A percentile compares a stretch with the other conserved stretches of the same genome.
These are phyloP conservation scores for Drosophila ustulata DNA, from an alignment of 2,888 invertebrate species.

Conservation along the genomic window DNA sequence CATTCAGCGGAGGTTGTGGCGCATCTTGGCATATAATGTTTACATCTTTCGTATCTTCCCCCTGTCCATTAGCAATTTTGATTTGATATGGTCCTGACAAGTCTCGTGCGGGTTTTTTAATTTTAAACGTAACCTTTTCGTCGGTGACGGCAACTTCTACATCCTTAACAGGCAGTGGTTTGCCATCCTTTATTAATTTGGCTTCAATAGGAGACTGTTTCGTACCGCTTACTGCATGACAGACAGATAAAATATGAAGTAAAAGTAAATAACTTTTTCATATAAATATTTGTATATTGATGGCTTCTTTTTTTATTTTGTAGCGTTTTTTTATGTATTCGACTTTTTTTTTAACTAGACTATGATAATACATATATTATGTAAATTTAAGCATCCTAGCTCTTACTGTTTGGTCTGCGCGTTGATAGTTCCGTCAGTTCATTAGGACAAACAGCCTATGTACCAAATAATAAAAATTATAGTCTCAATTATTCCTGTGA, in stretches of 20 bases:
- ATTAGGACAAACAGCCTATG: too few relatives aligned
- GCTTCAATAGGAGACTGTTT: constrained; percentile 95
- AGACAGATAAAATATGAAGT: background rate
- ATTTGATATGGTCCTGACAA: constrained; percentile 97
- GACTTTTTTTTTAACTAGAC: too few relatives aligned
- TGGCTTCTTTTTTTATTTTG: too few relatives aligned
- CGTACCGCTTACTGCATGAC: constrained; percentile 91
- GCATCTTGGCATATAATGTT: constrained; percentile 95
- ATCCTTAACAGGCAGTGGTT: constrained; percentile 94
- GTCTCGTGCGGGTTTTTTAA: constrained; percentile 95
- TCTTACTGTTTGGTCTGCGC: too few relatives aligned
- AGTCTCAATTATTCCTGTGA: too few relatives aligned
- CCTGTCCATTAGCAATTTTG: constrained; percentile 96
- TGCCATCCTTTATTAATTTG: constrained; percentile 95
- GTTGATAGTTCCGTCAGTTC: too few relatives aligned
- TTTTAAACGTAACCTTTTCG: constrained; percentile 95
- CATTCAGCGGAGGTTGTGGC: constrained; percentile 93
- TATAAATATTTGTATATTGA: too few relatives aligned
- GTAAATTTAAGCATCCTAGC: too few relatives aligned
- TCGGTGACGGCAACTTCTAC: constrained; percentile 96
- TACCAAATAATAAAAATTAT: too few relatives aligned
- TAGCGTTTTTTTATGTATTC: too few relatives aligned
- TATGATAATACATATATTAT: too few relatives aligned
- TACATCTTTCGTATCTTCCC: constrained; percentile 94
- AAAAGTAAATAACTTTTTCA: too few relatives aligned